Conservation (phyloP, 2,888 invertebrate genomes). For the Candidula unifasciata region DNA sequence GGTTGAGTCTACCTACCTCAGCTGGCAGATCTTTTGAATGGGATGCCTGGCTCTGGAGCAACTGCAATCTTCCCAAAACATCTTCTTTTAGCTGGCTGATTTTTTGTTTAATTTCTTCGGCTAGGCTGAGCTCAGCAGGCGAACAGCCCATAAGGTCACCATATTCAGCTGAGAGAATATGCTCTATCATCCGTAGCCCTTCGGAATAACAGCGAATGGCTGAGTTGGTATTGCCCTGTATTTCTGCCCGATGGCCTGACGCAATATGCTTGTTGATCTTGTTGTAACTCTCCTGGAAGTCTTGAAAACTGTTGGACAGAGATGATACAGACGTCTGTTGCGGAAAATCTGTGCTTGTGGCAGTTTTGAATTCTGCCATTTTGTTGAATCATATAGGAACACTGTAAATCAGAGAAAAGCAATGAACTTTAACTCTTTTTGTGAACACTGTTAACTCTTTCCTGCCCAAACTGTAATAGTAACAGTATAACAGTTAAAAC, state of each 20-base stretch:
- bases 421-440: too few species aligned
- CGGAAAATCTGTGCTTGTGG: neutral
- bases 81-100: neutral
- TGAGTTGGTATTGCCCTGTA: neutral
- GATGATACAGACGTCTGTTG: neutral
- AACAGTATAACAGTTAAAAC: too few species aligned
- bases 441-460: too few species aligned
- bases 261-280: neutral
- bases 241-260: neutral
- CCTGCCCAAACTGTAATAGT: too few species aligned
- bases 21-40: neutral
- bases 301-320: neutral
- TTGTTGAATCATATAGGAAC: too few species aligned
- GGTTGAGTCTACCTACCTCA: neutral
- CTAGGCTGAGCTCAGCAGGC: neutral
- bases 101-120: neutral
- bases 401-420: too few species aligned
- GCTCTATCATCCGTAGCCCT: neutral
- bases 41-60: neutral
- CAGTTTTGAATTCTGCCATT: too few species aligned
- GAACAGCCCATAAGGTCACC: neutral
- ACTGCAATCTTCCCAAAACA: neutral
- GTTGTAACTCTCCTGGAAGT: neutral
- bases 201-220: neutral
- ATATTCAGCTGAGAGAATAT: neutral